Evolutionary conservation across 2,797 vertebrate genomes (phyloP).

Genomic region (Holocentrus rufus): DNA sequence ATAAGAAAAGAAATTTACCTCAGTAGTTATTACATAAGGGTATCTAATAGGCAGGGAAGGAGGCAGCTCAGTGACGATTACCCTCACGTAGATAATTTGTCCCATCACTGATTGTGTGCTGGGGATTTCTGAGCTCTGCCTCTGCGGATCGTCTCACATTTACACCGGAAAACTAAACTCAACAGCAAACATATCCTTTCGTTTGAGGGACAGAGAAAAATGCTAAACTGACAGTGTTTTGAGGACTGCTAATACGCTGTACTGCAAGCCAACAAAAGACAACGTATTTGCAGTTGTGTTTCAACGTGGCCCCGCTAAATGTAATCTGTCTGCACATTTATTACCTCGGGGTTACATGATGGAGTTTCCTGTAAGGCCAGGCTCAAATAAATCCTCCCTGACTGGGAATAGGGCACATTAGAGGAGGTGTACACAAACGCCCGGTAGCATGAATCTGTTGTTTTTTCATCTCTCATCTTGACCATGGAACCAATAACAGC

Average conservation of each 20-base stretch:
- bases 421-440: slow-evolving; percentile 44
- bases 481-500: slow-evolving; percentile 25
- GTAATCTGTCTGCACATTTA: slow-evolving; percentile 28
- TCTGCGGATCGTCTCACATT: slow-evolving; percentile 35
- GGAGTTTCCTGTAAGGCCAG: slow-evolving; percentile 56
- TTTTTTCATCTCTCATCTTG: slow-evolving; percentile 26
- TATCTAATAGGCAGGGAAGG: slow-evolving; percentile 29
- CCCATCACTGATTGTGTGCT: slow-evolving; percentile 31
- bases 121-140: slow-evolving; percentile 35
- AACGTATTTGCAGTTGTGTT: slow-evolving; percentile 39
- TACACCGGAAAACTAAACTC: slow-evolving; percentile 6
- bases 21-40: slow-evolving; percentile 16
- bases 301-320: slow-evolving; percentile 24
- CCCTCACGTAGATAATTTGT: slow-evolving; percentile 35
- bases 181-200: slow-evolving; percentile 17
- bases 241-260: slow-evolving; percentile 18
- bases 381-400: slow-evolving; percentile 50
- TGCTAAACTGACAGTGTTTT: slow-evolving; percentile 5
- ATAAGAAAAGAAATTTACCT: slow-evolving; percentile 22
- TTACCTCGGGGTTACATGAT: slow-evolving; percentile 43
- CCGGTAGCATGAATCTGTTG: slow-evolving; percentile 15
- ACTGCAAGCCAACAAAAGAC: neutral
- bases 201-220: slow-evolving; percentile 6
- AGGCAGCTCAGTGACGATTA: slow-evolving; percentile 47
- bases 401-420: slow-evolving; percentile 59